These are phyloP conservation scores for Notarius lentiginosus DNA, from an alignment of 2,113 vertebrate species.

Conservation along the genomic window DNA sequence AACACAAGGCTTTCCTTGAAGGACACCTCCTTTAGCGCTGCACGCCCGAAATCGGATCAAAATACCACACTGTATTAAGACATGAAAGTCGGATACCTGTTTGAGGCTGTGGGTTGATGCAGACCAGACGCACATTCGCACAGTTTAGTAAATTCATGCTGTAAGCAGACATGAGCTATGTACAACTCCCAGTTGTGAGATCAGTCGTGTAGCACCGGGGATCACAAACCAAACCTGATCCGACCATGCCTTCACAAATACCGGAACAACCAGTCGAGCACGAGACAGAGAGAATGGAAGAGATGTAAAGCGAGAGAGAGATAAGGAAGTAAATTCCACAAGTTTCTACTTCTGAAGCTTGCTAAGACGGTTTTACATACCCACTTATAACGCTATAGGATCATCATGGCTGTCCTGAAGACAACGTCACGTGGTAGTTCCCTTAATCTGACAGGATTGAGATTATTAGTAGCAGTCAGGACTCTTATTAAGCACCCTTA, in stretches of 20 bases:
- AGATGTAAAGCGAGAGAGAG: not conserved
- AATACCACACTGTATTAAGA: not conserved
- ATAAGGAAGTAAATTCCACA: not conserved
- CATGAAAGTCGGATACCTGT: not conserved
- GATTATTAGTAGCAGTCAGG: conserved; percentile 41
- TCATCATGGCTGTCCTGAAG: not conserved
- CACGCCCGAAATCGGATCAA: not conserved
- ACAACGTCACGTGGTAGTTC: conserved; percentile 33
- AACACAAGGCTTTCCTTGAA: not conserved
- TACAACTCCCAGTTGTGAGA: not conserved
- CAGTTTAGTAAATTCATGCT: not conserved
- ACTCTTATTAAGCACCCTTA: conserved; percentile 20
- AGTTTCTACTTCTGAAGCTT: not conserved
- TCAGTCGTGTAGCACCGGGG: not conserved
- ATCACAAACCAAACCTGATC: not conserved
- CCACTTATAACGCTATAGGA: not conserved
- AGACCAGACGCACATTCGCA: not conserved
- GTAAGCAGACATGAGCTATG: not conserved
- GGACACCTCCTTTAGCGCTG: not conserved
- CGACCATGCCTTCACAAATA: conserved; percentile 3
- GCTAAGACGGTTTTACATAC: not conserved
- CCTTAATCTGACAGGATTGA: conserved; percentile 50
- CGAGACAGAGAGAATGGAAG: not conserved
- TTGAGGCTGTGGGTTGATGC: not conserved
- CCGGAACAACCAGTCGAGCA: conserved; percentile 24